phyloP scores from a whole-genome alignment of 2,888 invertebrate species.

The Eudiplozoon nipponicum region DNA sequence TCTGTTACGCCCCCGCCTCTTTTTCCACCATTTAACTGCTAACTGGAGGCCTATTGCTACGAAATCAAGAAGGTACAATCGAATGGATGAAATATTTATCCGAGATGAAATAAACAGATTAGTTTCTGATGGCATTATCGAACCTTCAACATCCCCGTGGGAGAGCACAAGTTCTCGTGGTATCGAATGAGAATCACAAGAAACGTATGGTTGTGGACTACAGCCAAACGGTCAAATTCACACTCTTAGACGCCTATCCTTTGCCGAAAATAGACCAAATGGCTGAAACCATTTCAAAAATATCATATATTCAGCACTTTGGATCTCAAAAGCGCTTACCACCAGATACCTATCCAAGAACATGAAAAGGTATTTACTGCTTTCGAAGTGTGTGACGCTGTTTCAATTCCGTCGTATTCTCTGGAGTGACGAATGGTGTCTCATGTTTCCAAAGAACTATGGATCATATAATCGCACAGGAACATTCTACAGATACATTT shows the following conservation, averaged over 20 bases:
- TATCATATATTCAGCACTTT: conserved; percentile 17
- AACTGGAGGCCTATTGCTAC: conserved; percentile 10
- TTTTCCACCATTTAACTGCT: conserved; percentile 7
- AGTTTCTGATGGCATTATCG: conserved; percentile 15
- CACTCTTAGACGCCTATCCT: conserved; percentile 18
- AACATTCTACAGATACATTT: not conserved
- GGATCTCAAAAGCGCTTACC: conserved; percentile 16
- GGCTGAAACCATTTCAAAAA: conserved; percentile 5
- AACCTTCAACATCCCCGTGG: conserved; percentile 17
- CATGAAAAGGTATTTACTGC: conserved; percentile 16
- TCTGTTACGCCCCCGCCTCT: conserved; percentile 3
- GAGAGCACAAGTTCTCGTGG: conserved; percentile 16
- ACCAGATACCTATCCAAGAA: conserved; percentile 13
- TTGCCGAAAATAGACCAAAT: conserved; percentile 16
- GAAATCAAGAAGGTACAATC: conserved; percentile 8
- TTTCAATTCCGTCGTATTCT: too few relatives aligned
- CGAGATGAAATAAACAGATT: conserved; percentile 9
- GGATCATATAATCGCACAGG: conserved; percentile 14
- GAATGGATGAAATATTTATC: too few relatives aligned
- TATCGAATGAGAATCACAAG: conserved; percentile 15
- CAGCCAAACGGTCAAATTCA: conserved; percentile 18
- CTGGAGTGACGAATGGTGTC: conserved; percentile 17
- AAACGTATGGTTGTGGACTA: conserved; percentile 17
- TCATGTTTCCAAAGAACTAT: conserved; percentile 16
- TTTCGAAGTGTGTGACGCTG: too few relatives aligned